Base-by-base conservation (phyloP, 2,888 invertebrate genomes). In the Torymus tubicola region DNA sequence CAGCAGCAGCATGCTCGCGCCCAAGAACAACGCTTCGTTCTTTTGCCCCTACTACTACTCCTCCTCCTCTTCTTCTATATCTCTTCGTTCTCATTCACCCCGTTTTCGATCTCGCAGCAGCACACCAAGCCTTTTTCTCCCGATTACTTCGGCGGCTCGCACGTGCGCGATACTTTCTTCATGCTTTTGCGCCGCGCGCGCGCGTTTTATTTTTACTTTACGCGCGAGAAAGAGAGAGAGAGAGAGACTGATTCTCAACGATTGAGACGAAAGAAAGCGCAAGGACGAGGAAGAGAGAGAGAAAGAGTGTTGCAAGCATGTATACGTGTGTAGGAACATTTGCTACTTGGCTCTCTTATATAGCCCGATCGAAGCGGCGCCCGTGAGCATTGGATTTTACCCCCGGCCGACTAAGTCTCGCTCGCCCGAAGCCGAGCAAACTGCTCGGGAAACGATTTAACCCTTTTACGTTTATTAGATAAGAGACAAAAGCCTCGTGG, bases 401-500 rank as follows among this genome's bases (percentile, higher is more conserved):
- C 70, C 10, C 14, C 14, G 55, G 61, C 53, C 16, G 16, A 16
- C 52, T 4, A 11, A 57, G 11, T 60, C 58, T 31, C 60, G 58
- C 24, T 21, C n/a, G n/a, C n/a, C n/a, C n/a, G 61, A 72, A 50
- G 21, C 42, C 12, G 68, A 42, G 57, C 69, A 68, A 68, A 57
- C 61, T n/a, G 57, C 21, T 73, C 50, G 57, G 42, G 79, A 69
- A 63, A n/a, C 68, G 55, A 68, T 80, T 76, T 64, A 55, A 71
- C 58, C 64, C 69, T 65, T 74, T 78, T 78, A 72, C 64, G n/a
- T 18, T 70, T 74, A 69, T 74, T 70, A 61, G 72, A 78, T 78
- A 72, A 65, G 24, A n/a, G 55, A 16, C 60, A 63, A 70, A 58
- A 79, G 64, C 4, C 12, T 68, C 60, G 55, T 8, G 42, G 42